Evolutionary conservation across 2,888 invertebrate genomes (phyloP).

Genomic region (Thereva nobilitata): DNA sequence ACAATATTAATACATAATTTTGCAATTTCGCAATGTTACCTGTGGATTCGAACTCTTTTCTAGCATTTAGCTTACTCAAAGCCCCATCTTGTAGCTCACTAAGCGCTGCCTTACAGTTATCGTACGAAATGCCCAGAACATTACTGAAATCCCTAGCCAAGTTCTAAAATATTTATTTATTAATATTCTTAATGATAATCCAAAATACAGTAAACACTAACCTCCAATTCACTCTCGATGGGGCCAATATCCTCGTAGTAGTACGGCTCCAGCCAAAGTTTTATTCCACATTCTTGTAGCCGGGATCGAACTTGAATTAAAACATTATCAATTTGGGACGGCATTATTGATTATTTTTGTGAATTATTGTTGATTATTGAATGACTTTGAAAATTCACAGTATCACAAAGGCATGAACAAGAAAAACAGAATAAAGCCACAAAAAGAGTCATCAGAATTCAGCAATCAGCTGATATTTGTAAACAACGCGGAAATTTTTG

Average conservation of each 20-base stretch:
- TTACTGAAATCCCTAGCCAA: constrained; percentile 65
- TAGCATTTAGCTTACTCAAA: constrained; percentile 71
- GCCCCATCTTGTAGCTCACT: constrained; percentile 70
- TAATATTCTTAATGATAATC: constrained; percentile 11
- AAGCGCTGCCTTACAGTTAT: constrained; percentile 63
- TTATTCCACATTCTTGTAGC: constrained; percentile 69
- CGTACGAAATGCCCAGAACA: constrained; percentile 61
- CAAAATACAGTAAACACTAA: constrained; percentile 41
- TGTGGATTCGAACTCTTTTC: constrained; percentile 69
- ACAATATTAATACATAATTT: neutral
- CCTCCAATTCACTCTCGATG: constrained; percentile 57
- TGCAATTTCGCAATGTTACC: constrained; percentile 44
- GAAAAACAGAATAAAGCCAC: too few species aligned
- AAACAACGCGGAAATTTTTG: too few species aligned
- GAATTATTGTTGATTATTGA: too few species aligned
- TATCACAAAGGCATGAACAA: too few species aligned
- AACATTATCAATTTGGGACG: constrained; percentile 62
- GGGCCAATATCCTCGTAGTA: constrained; percentile 60
- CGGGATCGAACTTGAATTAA: constrained; percentile 69
- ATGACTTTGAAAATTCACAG: too few species aligned
- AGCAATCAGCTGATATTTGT: too few species aligned
- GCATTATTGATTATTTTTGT: constrained; percentile 44
- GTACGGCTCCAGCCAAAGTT: constrained; percentile 78
- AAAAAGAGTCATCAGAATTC: too few species aligned
- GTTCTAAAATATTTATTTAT: constrained; percentile 59